Percentiles rank a stretch among this genome's conserved stretches.
phyloP scores from a whole-genome alignment of 1,140 invertebrate genomes.

The Scaptodrosophila lebanonensis region DNA sequence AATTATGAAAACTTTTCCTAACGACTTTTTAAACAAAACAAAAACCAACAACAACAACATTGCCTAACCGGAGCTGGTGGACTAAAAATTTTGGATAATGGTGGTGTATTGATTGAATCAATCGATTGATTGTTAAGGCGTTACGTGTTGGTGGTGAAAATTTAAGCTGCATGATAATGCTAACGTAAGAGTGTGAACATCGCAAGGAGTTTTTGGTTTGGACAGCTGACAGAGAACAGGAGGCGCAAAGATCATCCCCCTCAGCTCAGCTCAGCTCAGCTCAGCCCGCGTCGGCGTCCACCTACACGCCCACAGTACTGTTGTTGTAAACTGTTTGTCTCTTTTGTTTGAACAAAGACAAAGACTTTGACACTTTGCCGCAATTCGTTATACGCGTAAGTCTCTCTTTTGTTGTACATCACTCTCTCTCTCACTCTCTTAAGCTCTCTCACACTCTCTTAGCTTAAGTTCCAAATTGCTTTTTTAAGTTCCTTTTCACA shows the following conservation, averaged over 20 bases:
- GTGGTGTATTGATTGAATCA: slow-evolving; percentile 65
- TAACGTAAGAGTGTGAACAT: slow-evolving; percentile 36
- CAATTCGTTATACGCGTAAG: slow-evolving; percentile 72
- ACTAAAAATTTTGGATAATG: slow-evolving; percentile 37
- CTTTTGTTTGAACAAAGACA: slow-evolving; percentile 53
- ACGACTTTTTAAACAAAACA: slow-evolving; percentile 25
- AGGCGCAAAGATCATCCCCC: slow-evolving; percentile 24
- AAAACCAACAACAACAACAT: slow-evolving; percentile 20
- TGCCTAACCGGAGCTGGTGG: slow-evolving; percentile 38
- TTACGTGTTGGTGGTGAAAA: slow-evolving; percentile 52
- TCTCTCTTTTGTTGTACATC: slow-evolving; percentile 61
- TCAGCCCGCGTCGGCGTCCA: slow-evolving; percentile 6
- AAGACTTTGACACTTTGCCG: slow-evolving; percentile 68
- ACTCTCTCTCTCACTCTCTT: slow-evolving; percentile 58
- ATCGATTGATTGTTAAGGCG: slow-evolving; percentile 40
- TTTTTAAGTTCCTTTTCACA: no score
- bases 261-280: slow-evolving; percentile 25
- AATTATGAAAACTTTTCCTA: slow-evolving; percentile 50
- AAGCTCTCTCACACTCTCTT: slow-evolving; percentile 28
- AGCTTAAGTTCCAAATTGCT: no score
- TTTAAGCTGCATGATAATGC: slow-evolving; percentile 53
- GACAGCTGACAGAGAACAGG: slow-evolving; percentile 42
- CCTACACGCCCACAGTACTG: slow-evolving; percentile 25
- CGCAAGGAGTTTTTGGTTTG: slow-evolving; percentile 57
- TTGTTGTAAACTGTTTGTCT: slow-evolving; percentile 57